Base-by-base conservation (phyloP, 2,113 vertebrate genomes). In the Epinephelus lanceolatus region DNA sequence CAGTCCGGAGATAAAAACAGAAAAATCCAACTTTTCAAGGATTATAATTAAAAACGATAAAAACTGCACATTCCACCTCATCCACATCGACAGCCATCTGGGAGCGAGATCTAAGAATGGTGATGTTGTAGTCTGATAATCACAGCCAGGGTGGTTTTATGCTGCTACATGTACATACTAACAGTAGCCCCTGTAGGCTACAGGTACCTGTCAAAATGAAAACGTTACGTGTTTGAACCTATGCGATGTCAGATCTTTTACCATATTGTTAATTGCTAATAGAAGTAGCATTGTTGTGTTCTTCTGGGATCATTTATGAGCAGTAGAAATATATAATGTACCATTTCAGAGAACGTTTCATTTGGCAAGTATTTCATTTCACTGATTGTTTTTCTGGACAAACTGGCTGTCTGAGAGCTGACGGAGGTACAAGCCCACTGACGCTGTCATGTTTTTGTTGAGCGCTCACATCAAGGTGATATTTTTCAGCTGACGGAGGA, bases 91-190 rank as follows among this genome's bases (percentile, higher is more conserved):
- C 81, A 76, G 81, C 72, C 88, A 88, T 91, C 85, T 76, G 11
- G 12, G 73, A 84, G 81, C 11, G 52, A 87, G 80, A 84, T 68
- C 62, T 72, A 25, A 76, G 78, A 89, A 81, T 21, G 66, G 61
- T 68, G 51, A 81, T 84, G 61, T 71, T 85, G 73, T 88, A 63
- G 85, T 87, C 67, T 89, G 84, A 89, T 91, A 62, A 91, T 88
- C 74, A 85, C 81, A 83, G 69, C 74, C 49, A 45, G 55, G 90
- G 59, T 87, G 88, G 85, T 90, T 92, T 84, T 88, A 85, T 92
- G 93, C 94, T 94, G 92, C 94, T 94, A 93, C 79, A 42, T 93
- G 89, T 94, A 89, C 75, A 93, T 91, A 93, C 84, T 84, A 78
- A 90, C 79, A 71, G 89, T 91, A 86, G 91, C 85, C 77, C 72